Base-by-base conservation (phyloP, 2,113 vertebrate species). In the Lota lota region DNA sequence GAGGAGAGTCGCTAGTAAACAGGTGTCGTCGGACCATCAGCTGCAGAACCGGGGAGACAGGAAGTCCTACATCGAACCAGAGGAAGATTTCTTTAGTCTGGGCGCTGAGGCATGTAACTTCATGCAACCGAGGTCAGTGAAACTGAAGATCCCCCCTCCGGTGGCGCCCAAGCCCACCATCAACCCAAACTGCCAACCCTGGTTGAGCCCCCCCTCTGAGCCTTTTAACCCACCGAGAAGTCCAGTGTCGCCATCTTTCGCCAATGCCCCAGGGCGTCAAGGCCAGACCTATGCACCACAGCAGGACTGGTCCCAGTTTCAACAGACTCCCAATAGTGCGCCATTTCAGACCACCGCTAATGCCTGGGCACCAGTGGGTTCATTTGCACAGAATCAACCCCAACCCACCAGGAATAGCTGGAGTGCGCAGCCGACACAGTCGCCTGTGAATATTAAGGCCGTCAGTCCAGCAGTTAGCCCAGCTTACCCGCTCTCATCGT, bases 91-190 rank as follows among this genome's bases (percentile, higher is more conserved):
- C 88, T 95, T 99, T 81, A 99, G 96, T 83, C 89, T 99, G 22
- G 97, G 97, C 36, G 97, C 97, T 66, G 97, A 99, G 87, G 97
- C 97, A 66, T 98, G 96, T 72, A 99, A 99, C 78, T 99, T 99
- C 81, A 95, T 99, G 96, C 97, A 98, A 78, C 80, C 88, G 62
- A 89, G 93, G 83, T 78, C 91, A 47, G 84, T 94, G 51, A 97
- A 95, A 77, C 95, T 94, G 62, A 98, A 97, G 90, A 92, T 92
- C 33, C 97, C 97, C 16, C 97, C 97, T 76, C 96, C 96, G 14
- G 96, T 98, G 6, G 95, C 96, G 67, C 97, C 97, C 1, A 99
- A 99, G 74, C 97, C 97, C 19, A 87, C 85, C 0, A 90, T 94
- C 66, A 90, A 94, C 63, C 93, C 94, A 54, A 73, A 85, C 58